Conservation (phyloP, 2,113 vertebrate genomes). For the Mustela lutreola region DNA sequence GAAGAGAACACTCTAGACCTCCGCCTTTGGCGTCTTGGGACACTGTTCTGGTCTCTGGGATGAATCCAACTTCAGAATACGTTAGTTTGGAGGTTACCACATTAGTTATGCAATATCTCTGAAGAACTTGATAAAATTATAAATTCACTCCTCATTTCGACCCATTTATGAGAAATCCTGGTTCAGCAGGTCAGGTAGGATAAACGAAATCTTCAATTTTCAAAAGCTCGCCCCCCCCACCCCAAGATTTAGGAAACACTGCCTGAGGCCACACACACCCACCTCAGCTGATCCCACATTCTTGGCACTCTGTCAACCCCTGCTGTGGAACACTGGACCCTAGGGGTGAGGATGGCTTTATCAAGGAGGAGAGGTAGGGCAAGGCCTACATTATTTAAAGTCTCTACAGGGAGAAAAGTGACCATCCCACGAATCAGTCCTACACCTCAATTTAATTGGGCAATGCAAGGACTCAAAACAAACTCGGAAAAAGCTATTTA, state of each 20-base stretch:
- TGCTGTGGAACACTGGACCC: fast-evolving
- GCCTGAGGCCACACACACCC: background rate
- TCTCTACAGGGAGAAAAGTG: background rate
- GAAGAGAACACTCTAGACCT: background rate
- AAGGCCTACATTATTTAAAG: background rate
- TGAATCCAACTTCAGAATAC: background rate
- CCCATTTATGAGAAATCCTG: background rate
- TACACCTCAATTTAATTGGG: background rate
- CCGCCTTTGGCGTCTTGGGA: background rate
- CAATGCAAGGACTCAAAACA: constrained; percentile 12
- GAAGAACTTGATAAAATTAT: background rate
- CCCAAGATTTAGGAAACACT: background rate
- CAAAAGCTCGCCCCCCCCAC: background rate
- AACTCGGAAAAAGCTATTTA: background rate
- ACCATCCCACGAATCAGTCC: background rate
- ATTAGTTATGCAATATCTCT: background rate
- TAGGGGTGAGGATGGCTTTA: background rate
- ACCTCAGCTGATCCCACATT: background rate
- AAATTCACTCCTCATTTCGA: background rate
- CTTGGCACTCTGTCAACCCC: background rate
- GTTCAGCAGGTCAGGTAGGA: background rate
- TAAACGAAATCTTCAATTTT: background rate
- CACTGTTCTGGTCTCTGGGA: background rate
- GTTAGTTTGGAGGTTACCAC: background rate
- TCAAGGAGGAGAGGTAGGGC: background rate